phyloP scores from a whole-genome alignment of 2,113 vertebrate genomes.

The Vidua chalybeata region DNA sequence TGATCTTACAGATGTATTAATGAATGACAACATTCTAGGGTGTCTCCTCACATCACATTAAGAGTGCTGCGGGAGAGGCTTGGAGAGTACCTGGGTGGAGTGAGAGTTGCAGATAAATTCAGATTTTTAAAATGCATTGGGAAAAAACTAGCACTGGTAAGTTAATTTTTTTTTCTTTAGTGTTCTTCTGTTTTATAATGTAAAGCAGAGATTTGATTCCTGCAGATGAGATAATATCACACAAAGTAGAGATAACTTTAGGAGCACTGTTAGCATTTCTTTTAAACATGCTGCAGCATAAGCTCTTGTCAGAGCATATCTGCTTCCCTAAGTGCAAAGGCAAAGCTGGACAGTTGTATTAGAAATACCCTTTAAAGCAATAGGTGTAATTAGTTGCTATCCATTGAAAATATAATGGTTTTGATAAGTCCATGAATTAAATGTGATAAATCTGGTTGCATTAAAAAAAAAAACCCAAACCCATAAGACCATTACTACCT shows the following conservation, averaged over 20 bases:
- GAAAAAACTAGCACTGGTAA: conserved; percentile 88
- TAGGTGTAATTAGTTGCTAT: neutral
- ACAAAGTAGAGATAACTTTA: neutral
- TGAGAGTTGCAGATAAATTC: conserved; percentile 78
- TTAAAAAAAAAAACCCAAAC: neutral
- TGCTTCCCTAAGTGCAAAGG: neutral
- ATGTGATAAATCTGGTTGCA: neutral
- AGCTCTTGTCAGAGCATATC: neutral
- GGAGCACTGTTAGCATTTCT: neutral
- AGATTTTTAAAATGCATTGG: conserved; percentile 91
- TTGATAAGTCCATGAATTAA: neutral
- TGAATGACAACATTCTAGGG: conserved; percentile 77
- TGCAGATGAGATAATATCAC: neutral
- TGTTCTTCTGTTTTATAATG: conserved; percentile 7
- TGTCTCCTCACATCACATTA: conserved; percentile 83
- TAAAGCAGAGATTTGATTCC: neutral
- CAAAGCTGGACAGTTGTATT: neutral
- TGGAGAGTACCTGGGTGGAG: conserved; percentile 77
- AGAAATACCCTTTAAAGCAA: neutral
- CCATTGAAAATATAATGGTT: neutral
- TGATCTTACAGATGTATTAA: conserved; percentile 56
- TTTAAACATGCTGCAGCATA: neutral
- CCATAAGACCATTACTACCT: neutral
- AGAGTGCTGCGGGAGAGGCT: conserved; percentile 79
- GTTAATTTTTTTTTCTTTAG: conserved; percentile 12